Evolutionary conservation across 2,888 invertebrate genomes (phyloP).

Genomic region (Catonia carolina): DNA sequence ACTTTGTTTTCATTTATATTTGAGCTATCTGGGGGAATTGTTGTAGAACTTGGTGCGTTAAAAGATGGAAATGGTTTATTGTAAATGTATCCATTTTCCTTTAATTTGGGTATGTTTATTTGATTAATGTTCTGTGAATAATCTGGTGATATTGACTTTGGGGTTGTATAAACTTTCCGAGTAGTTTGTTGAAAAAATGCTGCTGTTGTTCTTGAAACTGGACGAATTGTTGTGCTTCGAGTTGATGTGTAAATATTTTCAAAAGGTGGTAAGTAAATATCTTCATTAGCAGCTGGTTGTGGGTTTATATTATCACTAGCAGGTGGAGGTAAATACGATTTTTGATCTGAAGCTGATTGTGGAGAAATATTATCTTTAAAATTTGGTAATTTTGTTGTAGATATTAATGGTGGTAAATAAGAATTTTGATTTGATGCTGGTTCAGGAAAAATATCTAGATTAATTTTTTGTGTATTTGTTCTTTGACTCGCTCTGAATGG

Average conservation of each 20-base stretch:
- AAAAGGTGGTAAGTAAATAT: neutral
- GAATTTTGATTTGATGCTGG: neutral
- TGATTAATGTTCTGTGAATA: too few species aligned
- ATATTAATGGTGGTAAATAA: neutral
- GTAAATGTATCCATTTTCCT: neutral
- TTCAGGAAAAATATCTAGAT: neutral
- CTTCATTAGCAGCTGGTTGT: neutral
- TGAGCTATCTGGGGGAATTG: neutral
- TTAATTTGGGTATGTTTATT: too few species aligned
- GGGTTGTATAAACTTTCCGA: too few species aligned
- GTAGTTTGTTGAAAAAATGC: too few species aligned
- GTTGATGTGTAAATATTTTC: too few species aligned
- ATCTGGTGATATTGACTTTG: too few species aligned
- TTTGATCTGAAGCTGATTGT: conserved; percentile 6
- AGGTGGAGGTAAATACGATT: conserved; percentile 1
- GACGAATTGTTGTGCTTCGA: too few species aligned
- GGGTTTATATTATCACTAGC: neutral
- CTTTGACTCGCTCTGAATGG: too few species aligned
- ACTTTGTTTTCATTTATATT: neutral
- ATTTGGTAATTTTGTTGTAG: too few species aligned
- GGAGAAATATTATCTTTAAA: neutral
- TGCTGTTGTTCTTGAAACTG: too few species aligned
- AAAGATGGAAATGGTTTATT: neutral
- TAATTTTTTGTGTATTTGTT: too few species aligned
- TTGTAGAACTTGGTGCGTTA: neutral